A percentile compares a stretch with the other conserved stretches of the same genome.
These are phyloP conservation scores for Daboia siamensis DNA, from an alignment of 2,113 vertebrate genomes.

Conservation along the genomic window DNA sequence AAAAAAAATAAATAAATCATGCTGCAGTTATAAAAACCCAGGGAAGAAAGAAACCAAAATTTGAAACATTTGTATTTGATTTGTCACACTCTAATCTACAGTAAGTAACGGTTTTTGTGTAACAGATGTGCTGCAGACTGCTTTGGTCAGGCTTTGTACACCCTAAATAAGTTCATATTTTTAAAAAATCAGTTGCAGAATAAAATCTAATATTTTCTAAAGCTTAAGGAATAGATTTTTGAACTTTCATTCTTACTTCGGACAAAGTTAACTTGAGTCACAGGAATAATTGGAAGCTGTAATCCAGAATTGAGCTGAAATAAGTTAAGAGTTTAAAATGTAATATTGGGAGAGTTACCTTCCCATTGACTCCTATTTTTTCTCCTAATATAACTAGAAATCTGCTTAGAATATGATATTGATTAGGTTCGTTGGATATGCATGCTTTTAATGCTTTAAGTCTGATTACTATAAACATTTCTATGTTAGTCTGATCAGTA, in stretches of 20 bases:
- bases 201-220: background rate
- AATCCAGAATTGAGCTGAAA: background rate
- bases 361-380: background rate
- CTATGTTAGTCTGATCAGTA: background rate
- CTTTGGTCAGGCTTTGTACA: conserved; percentile 5
- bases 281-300: background rate
- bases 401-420: background rate
- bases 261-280: background rate
- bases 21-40: background rate
- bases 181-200: background rate
- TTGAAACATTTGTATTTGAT: conserved; percentile 34
- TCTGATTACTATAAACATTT: background rate
- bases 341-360: background rate
- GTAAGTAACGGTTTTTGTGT: conserved; percentile 21
- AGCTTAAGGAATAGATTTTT: background rate
- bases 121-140: conserved; percentile 23
- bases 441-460: background rate
- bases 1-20: background rate
- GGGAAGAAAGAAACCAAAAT: conserved; percentile 5
- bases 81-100: conserved; percentile 26
- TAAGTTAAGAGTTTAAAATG: background rate
- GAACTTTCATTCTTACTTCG: background rate
- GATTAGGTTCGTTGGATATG: background rate
- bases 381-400: background rate
- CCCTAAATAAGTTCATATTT: conserved; percentile 1